These are phyloP conservation scores for Tromatobia lineatoria DNA, from an alignment of 2,888 invertebrate species.

Conservation along the genomic window DNA sequence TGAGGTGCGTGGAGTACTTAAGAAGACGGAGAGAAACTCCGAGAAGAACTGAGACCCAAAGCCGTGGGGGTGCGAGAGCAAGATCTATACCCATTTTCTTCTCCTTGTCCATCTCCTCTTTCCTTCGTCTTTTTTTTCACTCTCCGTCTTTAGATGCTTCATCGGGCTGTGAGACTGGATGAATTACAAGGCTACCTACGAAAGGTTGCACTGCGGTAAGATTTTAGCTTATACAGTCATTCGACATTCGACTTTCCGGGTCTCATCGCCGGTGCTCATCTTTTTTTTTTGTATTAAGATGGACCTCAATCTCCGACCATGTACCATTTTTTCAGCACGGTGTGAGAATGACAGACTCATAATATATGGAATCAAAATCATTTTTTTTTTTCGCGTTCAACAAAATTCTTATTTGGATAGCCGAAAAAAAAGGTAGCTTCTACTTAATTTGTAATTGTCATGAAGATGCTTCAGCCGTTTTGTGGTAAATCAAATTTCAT, in stretches of 20 bases:
- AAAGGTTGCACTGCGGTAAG: slow-evolving; percentile 47
- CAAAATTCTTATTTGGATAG: too few species aligned
- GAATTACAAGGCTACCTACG: slow-evolving; percentile 73
- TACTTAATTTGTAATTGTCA: too few species aligned
- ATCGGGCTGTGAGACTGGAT: slow-evolving; percentile 62
- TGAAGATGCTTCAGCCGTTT: too few species aligned
- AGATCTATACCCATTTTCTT: slow-evolving; percentile 57
- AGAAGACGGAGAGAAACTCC: slow-evolving; percentile 34
- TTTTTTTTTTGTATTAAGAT: slow-evolving; percentile 1
- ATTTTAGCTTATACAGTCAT: slow-evolving; percentile 42
- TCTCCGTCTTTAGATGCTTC: slow-evolving; percentile 22
- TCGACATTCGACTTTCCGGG: slow-evolving; percentile 68
- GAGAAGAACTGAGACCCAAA: slow-evolving; percentile 52
- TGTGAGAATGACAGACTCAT: too few species aligned
- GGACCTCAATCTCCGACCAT: too few species aligned
- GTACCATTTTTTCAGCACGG: too few species aligned
- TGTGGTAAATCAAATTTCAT: too few species aligned
- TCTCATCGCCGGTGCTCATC: slow-evolving; percentile 31
- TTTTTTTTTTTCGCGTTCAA: too few species aligned
- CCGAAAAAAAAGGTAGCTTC: too few species aligned
- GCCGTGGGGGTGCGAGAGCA: slow-evolving; percentile 68
- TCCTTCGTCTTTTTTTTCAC: slow-evolving; percentile 17
- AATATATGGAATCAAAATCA: too few species aligned
- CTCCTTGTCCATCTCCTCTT: slow-evolving; percentile 18
- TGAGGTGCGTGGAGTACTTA: slow-evolving; percentile 35